Evolutionary conservation across 2,797 vertebrate species (phyloP), one percentile per base, ranked within the genome.

Genomic region (Parambassis ranga): DNA sequence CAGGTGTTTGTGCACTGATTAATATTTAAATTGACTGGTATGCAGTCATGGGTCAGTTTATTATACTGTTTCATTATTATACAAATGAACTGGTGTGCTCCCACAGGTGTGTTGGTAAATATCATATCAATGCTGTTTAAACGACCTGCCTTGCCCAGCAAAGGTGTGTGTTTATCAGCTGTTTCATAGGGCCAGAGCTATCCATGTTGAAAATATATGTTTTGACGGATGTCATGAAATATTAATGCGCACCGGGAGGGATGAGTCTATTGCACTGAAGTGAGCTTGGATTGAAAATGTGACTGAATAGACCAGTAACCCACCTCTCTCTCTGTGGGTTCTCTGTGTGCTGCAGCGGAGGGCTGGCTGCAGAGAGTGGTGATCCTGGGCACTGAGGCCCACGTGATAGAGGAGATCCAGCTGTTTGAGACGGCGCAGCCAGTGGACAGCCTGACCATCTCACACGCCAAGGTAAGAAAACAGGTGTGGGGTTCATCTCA

Each of bases 371-470:
- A 96, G 81, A 95, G 97, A 61, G 96, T 95, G 0, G 92, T 96
- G 74, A 91, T 93, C 65, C 37, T 95, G 66, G 94, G 93, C 3
- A 20, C 91, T 0, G 90, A 87, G 13, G 87, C 94, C 10, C 95
- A 99, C 13, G 91, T 98, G 61, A 94, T 98, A 0, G 97, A 99
- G 80, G 97, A 98, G 86, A 92, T 98, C 83, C 96, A 98, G 88
- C 92, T 99, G 79, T 98, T 99, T 19, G 92, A 96, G 63, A 88
- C 87, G 0, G 71, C 87, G 0, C 93, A 97, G 85, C 94, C 97
- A 0, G 92, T 98, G 75, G 94, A 96, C 86, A 98, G 94, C 79
- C 86, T 99, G 60, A 95, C 93, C 33, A 91, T 99, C 75, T 96
- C 96, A 0, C 90, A 86, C 59, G 90, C 82, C 69, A 96, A 96